These are phyloP conservation scores for Aphidoletes aphidimyza DNA, from an alignment of 2,888 invertebrate genomes.

Conservation along the genomic window DNA sequence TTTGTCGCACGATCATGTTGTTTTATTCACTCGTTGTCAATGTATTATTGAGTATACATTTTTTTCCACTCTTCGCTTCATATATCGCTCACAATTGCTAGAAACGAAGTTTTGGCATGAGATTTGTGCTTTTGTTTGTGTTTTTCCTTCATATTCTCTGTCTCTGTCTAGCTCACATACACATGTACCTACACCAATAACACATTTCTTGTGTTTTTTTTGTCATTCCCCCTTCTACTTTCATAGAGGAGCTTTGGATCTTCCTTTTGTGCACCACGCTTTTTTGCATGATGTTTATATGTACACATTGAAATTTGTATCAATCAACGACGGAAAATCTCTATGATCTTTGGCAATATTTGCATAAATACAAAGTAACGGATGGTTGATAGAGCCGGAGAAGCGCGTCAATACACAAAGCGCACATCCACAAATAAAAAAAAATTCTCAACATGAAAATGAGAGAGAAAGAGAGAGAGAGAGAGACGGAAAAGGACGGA, in stretches of 20 bases:
- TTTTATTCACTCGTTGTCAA: background rate
- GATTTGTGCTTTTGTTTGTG: conserved; percentile 19
- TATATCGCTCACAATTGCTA: background rate
- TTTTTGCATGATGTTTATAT: background rate
- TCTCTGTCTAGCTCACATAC: too few species aligned
- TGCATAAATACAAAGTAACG: conserved; percentile 19
- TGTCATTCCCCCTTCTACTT: background rate
- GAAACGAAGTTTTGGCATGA: background rate
- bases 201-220: background rate
- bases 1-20: background rate
- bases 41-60: background rate
- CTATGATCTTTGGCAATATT: conserved; percentile 36
- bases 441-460: too few species aligned
- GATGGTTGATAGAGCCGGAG: background rate
- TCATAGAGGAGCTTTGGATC: background rate
- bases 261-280: background rate
- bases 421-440: background rate
- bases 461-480: background rate
- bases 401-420: background rate
- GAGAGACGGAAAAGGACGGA: background rate
- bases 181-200: background rate
- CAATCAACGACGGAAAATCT: conserved; percentile 36
- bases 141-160: background rate
- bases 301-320: conserved; percentile 31
- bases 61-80: background rate